Base-by-base conservation (phyloP, 2,888 invertebrate species). In the Dynastes grantii region DNA sequence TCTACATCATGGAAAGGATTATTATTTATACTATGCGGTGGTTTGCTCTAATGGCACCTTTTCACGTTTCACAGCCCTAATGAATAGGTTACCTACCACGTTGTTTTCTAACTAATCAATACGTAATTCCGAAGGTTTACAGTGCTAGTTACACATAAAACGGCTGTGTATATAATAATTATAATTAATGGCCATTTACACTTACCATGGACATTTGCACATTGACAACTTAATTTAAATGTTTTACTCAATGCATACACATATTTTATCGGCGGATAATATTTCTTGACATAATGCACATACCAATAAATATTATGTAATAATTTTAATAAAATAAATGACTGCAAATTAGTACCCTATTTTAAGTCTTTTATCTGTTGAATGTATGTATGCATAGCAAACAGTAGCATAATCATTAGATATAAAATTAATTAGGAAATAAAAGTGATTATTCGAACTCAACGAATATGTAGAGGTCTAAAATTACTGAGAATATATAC, bases 141-240 rank as follows among this genome's bases (percentile, higher is more conserved):
- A 55, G 29, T 27, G 61, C 61, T 13, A 61, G 16, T 61, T 61
- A 27, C 61, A 29, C 27, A 27, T 61, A 61, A 11, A 27, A 6
- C 22, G 11, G 22, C 22, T 61, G 22, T 29, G 5, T n/a, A 11
- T 55, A 53, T 27, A 53, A 71, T 73, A 73, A 73, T 73, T 73
- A 53, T 73, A 61, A 73, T 73, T 40, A 73, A 73, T 73, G 61
- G 61, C 8, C 45, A 45, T 61, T 73, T 61, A 61, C 61, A 45
- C 73, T 61, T 73, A 40, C 37, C 40, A 55, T 32, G 16, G 6
- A 37, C 58, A 61, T 73, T 73, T 58, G 11, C 13, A 27, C 37
- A 9, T 58, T 61, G 73, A 61, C 61, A 61, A 32, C 1, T 61
- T 73, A 73, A 73, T 73, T 73, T 73, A 61, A 61, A 61, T 73